A percentile compares a stretch with the other conserved stretches of the same genome.
These are phyloP conservation scores for Nudaria mundana DNA, from an alignment of 2,888 invertebrate genomes.

Conservation along the genomic window DNA sequence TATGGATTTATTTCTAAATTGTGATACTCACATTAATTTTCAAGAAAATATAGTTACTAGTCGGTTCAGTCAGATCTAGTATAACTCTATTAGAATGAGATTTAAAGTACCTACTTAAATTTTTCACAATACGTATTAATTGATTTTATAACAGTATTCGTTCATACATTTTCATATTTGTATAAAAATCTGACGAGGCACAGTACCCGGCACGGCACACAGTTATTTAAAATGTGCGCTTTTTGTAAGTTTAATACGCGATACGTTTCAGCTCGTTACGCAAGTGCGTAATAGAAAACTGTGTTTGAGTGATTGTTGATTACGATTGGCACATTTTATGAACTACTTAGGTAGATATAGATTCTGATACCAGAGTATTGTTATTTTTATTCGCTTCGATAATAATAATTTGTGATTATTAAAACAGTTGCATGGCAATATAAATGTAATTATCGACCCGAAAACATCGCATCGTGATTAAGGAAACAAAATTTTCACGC, in stretches of 20 bases:
- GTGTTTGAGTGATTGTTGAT: conserved; percentile 3
- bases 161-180: conserved; percentile 9
- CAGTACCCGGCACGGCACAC: conserved; percentile 20
- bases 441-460: conserved; percentile 38
- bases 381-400: conserved; percentile 11
- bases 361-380: conserved; percentile 19
- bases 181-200: conserved; percentile 24
- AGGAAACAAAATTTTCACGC: conserved; percentile 24
- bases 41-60: conserved; percentile 2
- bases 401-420: conserved; percentile 19
- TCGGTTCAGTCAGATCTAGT: conserved; percentile 26
- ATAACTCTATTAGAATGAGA: conserved; percentile 12
- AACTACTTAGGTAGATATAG: conserved; percentile 17
- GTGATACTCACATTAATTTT: conserved; percentile 3
- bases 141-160: conserved; percentile 13
- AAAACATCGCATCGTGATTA: conserved; percentile 38
- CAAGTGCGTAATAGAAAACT: no score
- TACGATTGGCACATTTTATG: conserved; percentile 30
- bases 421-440: conserved; percentile 13
- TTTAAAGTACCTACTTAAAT: conserved; percentile 18
- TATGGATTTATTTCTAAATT: conserved; percentile 7
- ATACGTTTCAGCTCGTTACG: no score
- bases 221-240: conserved; percentile 32
- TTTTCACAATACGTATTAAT: conserved; percentile 15
- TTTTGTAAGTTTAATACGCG: no score